A percentile compares a stretch with the other conserved stretches of the same genome.
Conservation (phyloP, 2,113 vertebrate species). For the Benitochromis conjunctus region DNA sequence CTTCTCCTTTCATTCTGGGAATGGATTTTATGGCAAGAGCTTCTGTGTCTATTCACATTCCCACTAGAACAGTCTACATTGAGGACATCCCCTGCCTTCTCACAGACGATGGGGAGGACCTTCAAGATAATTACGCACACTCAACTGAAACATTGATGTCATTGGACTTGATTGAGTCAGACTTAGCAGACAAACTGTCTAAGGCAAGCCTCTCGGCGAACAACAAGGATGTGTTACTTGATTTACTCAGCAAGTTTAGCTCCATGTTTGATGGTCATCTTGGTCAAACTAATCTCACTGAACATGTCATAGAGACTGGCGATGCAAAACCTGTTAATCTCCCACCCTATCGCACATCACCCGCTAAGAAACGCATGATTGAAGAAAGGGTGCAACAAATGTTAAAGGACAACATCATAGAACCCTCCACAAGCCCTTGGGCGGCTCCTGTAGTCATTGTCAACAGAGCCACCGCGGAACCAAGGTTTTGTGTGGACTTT, state of each 20-base stretch:
- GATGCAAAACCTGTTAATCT: too few relatives aligned
- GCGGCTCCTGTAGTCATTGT: background rate
- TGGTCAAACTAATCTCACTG: background rate
- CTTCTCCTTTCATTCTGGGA: background rate
- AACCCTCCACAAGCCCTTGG: background rate
- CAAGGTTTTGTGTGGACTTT: background rate
- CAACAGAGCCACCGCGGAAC: background rate
- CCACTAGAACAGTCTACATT: background rate
- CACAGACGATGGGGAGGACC: background rate
- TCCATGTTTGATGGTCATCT: background rate
- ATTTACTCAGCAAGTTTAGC: background rate
- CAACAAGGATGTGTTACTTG: background rate
- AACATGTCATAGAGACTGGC: too few relatives aligned
- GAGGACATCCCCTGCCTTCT: background rate
- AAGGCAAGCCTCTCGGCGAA: background rate
- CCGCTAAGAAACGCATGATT: background rate
- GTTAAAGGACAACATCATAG: background rate
- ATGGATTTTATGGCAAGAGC: background rate
- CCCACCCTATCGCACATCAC: background rate
- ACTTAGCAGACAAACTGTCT: background rate
- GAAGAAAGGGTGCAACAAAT: background rate
- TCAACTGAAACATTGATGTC: background rate
- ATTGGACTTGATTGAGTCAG: fast-evolving
- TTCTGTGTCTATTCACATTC: background rate
- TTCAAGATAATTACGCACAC: background rate